These are phyloP conservation scores for Cololabis saira DNA, from an alignment of 2,113 vertebrate genomes.

Conservation along the genomic window DNA sequence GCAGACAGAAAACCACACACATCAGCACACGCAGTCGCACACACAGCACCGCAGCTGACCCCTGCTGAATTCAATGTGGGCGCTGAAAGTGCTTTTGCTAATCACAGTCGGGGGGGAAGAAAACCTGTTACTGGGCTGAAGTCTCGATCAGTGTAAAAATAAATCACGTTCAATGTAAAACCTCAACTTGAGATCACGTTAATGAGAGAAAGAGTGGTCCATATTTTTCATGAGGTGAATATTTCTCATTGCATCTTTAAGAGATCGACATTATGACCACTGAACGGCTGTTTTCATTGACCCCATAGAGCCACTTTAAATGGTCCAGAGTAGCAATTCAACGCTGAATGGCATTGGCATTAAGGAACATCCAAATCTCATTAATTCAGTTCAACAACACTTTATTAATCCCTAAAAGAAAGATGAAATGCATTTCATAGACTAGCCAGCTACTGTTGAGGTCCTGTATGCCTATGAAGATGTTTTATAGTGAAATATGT, in stretches of 20 bases:
- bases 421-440: too few relatives aligned
- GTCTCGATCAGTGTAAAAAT: constrained; percentile 53
- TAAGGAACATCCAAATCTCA: constrained; percentile 72
- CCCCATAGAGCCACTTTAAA: constrained; percentile 47
- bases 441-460: constrained; percentile 48
- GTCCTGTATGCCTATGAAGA: constrained; percentile 39
- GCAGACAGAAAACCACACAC: constrained; percentile 67
- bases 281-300: constrained; percentile 27
- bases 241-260: constrained; percentile 19
- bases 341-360: constrained; percentile 43
- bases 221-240: background rate
- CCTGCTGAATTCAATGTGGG: constrained; percentile 44
- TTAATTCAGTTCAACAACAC: constrained; percentile 24
- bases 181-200: constrained; percentile 44
- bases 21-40: constrained; percentile 63
- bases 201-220: too few relatives aligned
- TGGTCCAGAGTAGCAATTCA: constrained; percentile 37
- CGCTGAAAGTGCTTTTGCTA: constrained; percentile 47
- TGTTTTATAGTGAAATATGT: constrained; percentile 44
- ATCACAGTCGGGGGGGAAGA: constrained; percentile 21
- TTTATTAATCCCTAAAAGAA: too few relatives aligned
- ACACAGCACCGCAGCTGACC: constrained; percentile 35
- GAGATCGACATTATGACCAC: constrained; percentile 4
- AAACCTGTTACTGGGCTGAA: constrained; percentile 48
- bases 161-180: constrained; percentile 54